A percentile compares a stretch with the other conserved stretches of the same genome.
These are phyloP conservation scores for Conus ventricosus DNA, from an alignment of 1,140 invertebrate genomes.

Conservation along the genomic window DNA sequence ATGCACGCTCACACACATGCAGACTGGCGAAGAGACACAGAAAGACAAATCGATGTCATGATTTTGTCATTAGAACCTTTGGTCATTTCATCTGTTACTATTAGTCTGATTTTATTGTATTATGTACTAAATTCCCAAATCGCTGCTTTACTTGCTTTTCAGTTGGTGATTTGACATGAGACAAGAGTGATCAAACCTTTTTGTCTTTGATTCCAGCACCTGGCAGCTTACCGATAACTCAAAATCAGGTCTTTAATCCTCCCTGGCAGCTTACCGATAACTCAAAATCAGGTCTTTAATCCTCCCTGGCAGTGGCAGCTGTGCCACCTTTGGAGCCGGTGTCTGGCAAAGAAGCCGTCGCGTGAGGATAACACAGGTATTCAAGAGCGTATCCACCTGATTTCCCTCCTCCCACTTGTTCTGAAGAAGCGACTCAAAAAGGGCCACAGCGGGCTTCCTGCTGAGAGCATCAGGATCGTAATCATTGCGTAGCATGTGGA, in stretches of 20 bases:
- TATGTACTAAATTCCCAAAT: too few relatives aligned
- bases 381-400: not conserved
- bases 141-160: too few relatives aligned
- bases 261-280: not conserved
- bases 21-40: too few relatives aligned
- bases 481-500: not conserved
- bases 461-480: constrained; percentile 15
- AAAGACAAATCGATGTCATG: too few relatives aligned
- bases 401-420: not conserved
- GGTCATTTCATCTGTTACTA: too few relatives aligned
- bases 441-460: not conserved
- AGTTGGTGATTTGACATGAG: too few relatives aligned
- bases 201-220: too few relatives aligned
- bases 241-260: constrained; percentile 21
- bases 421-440: not conserved
- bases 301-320: constrained; percentile 15
- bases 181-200: too few relatives aligned
- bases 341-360: not conserved
- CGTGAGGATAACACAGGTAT: not conserved
- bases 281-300: constrained; percentile 20
- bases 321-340: not conserved
- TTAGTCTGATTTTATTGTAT: too few relatives aligned
- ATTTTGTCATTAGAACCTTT: too few relatives aligned
- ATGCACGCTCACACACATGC: too few relatives aligned
- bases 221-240: not conserved